Base-by-base conservation (phyloP, 64 coral and sea anemone species). In the Montipora capricornis region DNA sequence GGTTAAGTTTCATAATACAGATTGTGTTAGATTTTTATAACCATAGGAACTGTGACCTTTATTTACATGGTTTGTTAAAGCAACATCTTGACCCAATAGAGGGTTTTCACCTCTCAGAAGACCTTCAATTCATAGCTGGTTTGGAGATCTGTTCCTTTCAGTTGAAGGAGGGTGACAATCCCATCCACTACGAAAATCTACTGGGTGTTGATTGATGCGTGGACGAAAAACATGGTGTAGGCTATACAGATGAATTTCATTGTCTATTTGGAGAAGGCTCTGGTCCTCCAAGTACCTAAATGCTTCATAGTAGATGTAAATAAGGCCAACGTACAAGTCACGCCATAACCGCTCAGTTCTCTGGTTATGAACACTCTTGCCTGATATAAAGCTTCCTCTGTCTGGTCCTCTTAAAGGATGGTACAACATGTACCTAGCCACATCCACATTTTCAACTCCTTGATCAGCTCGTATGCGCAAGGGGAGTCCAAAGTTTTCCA, bases 241-340 rank as follows among this genome's bases (percentile, higher is more conserved):
- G 60, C 60, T 8, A 64, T 64, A 11, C 4, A 64, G 48, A 78
- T 20, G 46, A 47, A 78, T 5, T 78, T 47, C 14, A 78, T 49
- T 78, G 22, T 78, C 75, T 78, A 78, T 78, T 78, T 78, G 46
- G 46, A 78, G 45, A 46, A 78, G 44, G 12, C 75, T 47, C 75
- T 78, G 75, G 13, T 78, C 75, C 75, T 78, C 75, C 26, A 78
- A 78, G 75, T 78, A 78, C 44, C 1, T 78, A 48, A 78, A 47
- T 46, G 75, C 46, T 46, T 47, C 44, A 47, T 78, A 78, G 46
- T 78, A 78, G 44, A 78, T 78, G 75, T 49, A 47, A 78, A 78
- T 49, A 78, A 44, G 13, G 45, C 44, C 44, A 46, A 47, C 44
- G 49, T 75, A 75, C 19, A 75, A 29, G 73, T 75, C 73, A 75